phyloP scores from a whole-genome alignment of 92 coral and sea anemone species.

The Zoanthus solanderi region DNA sequence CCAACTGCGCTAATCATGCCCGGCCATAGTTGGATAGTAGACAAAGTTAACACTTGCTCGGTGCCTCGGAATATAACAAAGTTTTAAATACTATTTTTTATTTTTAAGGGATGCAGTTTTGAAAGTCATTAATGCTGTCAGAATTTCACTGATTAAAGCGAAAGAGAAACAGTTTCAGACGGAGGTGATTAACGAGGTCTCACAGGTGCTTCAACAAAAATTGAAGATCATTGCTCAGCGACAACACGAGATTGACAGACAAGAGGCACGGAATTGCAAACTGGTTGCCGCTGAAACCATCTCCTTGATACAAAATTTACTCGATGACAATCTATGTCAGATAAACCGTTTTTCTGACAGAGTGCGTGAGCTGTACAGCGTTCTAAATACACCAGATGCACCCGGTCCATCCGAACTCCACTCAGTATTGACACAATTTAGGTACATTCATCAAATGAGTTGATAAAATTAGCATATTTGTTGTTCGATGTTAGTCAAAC shows the following conservation, averaged over 20 bases:
- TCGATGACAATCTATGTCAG: slow-evolving; percentile 60
- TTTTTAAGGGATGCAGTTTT: slow-evolving; percentile 74
- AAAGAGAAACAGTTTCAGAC: slow-evolving; percentile 56
- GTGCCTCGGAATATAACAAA: too few species aligned
- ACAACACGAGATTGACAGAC: background rate
- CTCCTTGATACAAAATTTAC: slow-evolving; percentile 60
- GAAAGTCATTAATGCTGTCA: slow-evolving; percentile 62
- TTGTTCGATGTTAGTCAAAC: too few species aligned
- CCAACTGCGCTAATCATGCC: too few species aligned
- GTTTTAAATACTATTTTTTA: background rate
- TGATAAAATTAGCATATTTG: too few species aligned
- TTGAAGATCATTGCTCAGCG: slow-evolving; percentile 47
- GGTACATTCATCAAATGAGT: slow-evolving; percentile 51
- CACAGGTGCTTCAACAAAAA: slow-evolving; percentile 56
- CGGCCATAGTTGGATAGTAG: too few species aligned
- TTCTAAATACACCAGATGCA: slow-evolving; percentile 69
- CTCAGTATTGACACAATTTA: slow-evolving; percentile 80
- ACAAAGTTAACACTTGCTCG: too few species aligned
- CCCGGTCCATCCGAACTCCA: slow-evolving; percentile 68
- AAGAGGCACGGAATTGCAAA: slow-evolving; percentile 33
- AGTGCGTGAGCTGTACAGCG: slow-evolving; percentile 49
- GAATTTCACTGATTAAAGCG: slow-evolving; percentile 56
- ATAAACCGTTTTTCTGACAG: slow-evolving; percentile 14
- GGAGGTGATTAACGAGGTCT: slow-evolving; percentile 60
- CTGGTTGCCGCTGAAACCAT: slow-evolving; percentile 74